Conservation (phyloP, 1,140 invertebrate species). For the Rhyacophila brunnea region DNA sequence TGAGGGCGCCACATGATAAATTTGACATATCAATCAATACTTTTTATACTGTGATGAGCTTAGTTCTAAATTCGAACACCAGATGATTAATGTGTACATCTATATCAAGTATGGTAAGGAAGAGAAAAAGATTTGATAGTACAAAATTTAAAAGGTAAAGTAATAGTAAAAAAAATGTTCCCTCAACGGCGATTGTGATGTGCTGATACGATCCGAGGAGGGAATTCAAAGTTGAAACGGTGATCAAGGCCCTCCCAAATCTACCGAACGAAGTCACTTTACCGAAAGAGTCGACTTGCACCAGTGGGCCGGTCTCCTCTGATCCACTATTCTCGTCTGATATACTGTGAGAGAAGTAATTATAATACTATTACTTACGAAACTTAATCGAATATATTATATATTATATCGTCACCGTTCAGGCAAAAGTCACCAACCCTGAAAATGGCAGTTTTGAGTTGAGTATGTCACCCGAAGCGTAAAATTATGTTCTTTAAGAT, state of each 20-base stretch:
- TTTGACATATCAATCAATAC: no score
- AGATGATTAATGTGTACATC: neutral
- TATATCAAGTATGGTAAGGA: neutral
- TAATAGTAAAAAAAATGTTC: constrained; percentile 1
- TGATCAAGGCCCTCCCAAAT: constrained; percentile 15
- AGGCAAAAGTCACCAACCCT: no score
- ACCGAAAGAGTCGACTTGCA: constrained; percentile 17
- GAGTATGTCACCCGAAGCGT: no score
- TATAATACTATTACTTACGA: no score
- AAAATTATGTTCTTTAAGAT: no score
- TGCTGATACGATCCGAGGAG: constrained; percentile 4
- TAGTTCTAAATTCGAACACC: no score
- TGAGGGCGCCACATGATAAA: no score
- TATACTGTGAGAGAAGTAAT: constrained; percentile 3
- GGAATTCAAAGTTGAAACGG: constrained; percentile 12
- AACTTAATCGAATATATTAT: no score
- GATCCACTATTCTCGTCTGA: constrained; percentile 14
- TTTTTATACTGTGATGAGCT: no score
- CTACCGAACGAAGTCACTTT: constrained; percentile 20
- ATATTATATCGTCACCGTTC: no score
- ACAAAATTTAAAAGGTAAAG: no score
- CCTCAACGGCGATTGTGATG: constrained; percentile 20
- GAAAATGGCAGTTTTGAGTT: no score
- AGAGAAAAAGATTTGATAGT: constrained; percentile 2
- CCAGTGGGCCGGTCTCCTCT: constrained; percentile 3